Base-by-base conservation (phyloP, 2,888 invertebrate genomes). In the Kuschelorhynchus macadamiae region DNA sequence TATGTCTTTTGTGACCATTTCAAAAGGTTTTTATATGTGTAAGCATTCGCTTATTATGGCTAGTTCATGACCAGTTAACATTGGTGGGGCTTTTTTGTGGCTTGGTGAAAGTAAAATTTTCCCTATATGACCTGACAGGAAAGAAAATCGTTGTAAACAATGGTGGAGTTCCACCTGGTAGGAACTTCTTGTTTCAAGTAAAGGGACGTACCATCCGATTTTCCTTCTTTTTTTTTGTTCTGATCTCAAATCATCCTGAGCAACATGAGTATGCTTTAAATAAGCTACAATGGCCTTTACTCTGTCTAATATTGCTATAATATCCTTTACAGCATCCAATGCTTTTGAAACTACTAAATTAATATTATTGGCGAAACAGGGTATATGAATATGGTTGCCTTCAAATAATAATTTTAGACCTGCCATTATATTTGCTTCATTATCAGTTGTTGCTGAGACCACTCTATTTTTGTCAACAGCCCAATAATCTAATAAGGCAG, bases 221-320 rank as follows among this genome's bases (percentile, higher is more conserved):
- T 56, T 25, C 56, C 42, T n/a, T 56, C 56, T 41, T 56, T 42
- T 14, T n/a, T n/a, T 25, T 21, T 41, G 56, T 16, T 56, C 42
- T 25, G 4, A 12, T 12, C 56, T 56, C 18, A 56, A 39, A 30
- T 56, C 30, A 25, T 56, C 42, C 25, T 56, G 56, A 9, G 56
- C 56, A 18, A 44, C 32, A 14, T 25, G 42, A 16, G 30, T 56
- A 16, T 56, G 44, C 14, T 56, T 56, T 12, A 56, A 56, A 25
- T 56, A 56, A 42, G 56, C 56, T 1, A 56, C 30, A 56, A 56
- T 32, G 9, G 9, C 33, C 50, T 52, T 52, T 8, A 33, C 52
- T 33, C 33, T 52, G 11, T 12, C 36, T 12, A 52, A 33, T 12
- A 52, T 52, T 7, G 3, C 16, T 3, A 52, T 17, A 17, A 33